Percentiles rank a stretch among this genome's conserved stretches.
Conservation (phyloP, 1,140 invertebrate species). For the Protaetia brevitarsis region DNA sequence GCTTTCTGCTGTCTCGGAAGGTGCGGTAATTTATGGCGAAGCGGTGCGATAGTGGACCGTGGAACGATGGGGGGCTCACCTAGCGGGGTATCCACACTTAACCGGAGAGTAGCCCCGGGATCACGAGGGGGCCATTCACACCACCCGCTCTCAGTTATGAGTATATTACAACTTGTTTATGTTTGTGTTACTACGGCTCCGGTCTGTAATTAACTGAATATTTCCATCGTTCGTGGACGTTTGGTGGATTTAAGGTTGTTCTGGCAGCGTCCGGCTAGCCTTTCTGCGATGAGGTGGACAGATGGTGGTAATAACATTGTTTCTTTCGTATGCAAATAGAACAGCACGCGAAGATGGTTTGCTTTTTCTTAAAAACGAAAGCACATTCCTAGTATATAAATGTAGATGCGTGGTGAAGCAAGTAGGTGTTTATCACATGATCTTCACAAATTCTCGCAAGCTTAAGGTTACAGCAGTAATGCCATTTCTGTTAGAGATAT, state of each 20-base stretch:
- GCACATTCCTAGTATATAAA: too few relatives aligned
- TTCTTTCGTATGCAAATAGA: not conserved
- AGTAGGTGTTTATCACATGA: too few relatives aligned
- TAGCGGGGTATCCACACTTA: constrained; percentile 18
- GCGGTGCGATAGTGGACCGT: constrained; percentile 34
- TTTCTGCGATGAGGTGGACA: too few relatives aligned
- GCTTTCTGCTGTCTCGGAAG: constrained; percentile 35
- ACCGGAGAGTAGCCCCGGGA: constrained; percentile 31
- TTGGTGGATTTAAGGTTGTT: not conserved
- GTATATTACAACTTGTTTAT: constrained; percentile 24
- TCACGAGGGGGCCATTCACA: constrained; percentile 26
- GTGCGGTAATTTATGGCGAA: constrained; percentile 36
- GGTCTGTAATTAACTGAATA: not conserved
- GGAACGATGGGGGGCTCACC: constrained; percentile 24
- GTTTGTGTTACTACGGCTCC: not conserved
- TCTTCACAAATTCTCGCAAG: too few relatives aligned
- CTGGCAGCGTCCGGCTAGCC: not conserved
- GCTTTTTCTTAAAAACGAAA: too few relatives aligned
- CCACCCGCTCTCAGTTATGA: constrained; percentile 21
- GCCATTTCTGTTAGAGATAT: too few relatives aligned
- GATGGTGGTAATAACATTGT: not conserved
- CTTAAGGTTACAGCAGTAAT: too few relatives aligned
- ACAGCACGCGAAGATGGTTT: too few relatives aligned
- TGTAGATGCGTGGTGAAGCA: too few relatives aligned
- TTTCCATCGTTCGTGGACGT: constrained; percentile 7